phyloP scores from a whole-genome alignment of 2,113 vertebrate genomes.

The Columba janthina region DNA sequence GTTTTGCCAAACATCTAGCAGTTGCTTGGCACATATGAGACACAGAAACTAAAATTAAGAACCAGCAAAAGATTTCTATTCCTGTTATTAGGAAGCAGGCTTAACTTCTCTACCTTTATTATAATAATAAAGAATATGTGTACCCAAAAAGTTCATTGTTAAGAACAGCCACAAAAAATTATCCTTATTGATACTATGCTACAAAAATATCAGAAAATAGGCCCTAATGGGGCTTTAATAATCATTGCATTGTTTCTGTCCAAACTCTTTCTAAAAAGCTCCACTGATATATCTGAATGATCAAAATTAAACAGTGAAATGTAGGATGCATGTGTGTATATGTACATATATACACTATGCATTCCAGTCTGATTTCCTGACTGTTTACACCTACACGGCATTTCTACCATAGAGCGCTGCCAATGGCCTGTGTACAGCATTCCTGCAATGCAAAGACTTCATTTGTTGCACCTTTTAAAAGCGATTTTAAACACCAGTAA shows the following conservation, averaged over 20 bases:
- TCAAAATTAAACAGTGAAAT: background rate
- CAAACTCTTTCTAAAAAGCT: background rate
- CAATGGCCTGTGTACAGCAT: background rate
- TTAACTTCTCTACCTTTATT: background rate
- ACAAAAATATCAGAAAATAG: background rate
- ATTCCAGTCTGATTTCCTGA: background rate
- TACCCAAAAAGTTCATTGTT: background rate
- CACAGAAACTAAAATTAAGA: background rate
- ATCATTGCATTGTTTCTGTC: background rate
- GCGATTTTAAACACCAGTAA: background rate
- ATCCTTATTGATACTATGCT: background rate
- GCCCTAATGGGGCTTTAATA: background rate
- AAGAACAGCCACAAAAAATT: background rate
- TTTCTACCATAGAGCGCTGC: background rate
- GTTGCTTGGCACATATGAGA: background rate
- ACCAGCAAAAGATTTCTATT: background rate
- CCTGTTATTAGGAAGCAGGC: background rate
- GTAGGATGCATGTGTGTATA: fast-evolving
- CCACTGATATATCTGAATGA: background rate
- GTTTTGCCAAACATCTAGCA: background rate
- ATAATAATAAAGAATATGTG: background rate
- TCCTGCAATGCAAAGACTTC: background rate
- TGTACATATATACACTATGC: fast-evolving
- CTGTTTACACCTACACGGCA: background rate
- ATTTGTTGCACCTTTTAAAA: background rate